phyloP scores from a whole-genome alignment of 2,888 invertebrate genomes.

The Nymphalis urticae region DNA sequence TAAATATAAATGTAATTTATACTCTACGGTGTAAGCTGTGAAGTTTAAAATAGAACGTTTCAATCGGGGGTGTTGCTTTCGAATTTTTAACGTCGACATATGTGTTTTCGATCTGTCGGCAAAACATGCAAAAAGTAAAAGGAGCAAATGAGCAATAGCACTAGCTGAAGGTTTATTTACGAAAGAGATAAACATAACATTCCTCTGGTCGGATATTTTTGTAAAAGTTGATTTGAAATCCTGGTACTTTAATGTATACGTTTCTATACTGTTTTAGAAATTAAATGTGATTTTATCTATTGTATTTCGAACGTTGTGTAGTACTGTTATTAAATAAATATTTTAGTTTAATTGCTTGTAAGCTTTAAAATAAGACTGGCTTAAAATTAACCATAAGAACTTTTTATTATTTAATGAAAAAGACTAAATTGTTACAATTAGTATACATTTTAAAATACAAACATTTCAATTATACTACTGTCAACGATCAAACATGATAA shows the following conservation, averaged over 20 bases:
- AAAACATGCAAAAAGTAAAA: constrained; percentile 22
- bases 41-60: constrained; percentile 5
- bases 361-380: no score
- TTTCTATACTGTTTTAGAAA: neutral
- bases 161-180: neutral
- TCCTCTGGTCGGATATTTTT: neutral
- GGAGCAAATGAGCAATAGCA: constrained; percentile 5
- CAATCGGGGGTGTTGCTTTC: neutral
- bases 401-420: neutral
- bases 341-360: no score
- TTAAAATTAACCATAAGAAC: no score
- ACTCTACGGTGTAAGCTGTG: neutral
- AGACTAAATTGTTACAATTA: neutral
- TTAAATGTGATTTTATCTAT: no score
- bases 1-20: constrained; percentile 5
- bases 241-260: no score
- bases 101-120: constrained; percentile 10
- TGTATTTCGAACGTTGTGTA: no score
- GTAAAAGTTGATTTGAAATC: neutral
- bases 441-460: no score
- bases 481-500: no score
- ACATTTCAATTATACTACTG: no score
- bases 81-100: constrained; percentile 14
- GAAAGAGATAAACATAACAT: neutral
- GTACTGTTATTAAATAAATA: no score